A percentile compares a stretch with the other conserved stretches of the same genome.
Evolutionary conservation across 1,140 invertebrate species (phyloP).

Genomic region (Phymorhynchus buccinoides): DNA sequence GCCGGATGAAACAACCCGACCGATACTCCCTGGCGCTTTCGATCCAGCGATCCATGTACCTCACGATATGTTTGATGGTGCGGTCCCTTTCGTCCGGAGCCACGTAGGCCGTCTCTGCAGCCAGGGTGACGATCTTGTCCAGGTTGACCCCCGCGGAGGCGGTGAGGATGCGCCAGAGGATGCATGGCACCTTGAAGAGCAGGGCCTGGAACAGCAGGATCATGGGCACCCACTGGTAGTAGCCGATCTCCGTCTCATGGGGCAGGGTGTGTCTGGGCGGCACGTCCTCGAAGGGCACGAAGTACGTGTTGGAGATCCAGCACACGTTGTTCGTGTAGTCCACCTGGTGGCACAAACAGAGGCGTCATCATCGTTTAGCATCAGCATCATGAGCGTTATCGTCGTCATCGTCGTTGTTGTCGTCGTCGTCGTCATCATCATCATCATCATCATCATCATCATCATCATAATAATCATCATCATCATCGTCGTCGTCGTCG

Average conservation of each 20-base stretch:
- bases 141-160: conserved; percentile 74
- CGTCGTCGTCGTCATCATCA: too few species aligned
- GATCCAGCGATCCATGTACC: conserved; percentile 72
- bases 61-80: conserved; percentile 72
- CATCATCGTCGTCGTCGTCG: too few species aligned
- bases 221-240: conserved; percentile 77
- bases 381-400: too few species aligned
- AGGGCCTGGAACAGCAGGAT: conserved; percentile 75
- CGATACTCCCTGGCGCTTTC: conserved; percentile 70
- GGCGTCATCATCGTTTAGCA: too few species aligned
- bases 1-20: conserved; percentile 67
- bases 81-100: conserved; percentile 71
- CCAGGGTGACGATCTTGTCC: conserved; percentile 70
- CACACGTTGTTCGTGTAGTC: conserved; percentile 73
- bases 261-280: conserved; percentile 56
- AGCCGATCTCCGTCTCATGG: conserved; percentile 72
- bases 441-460: too few species aligned
- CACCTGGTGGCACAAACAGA: conserved; percentile 50
- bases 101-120: conserved; percentile 71
- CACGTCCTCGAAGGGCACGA: conserved; percentile 64
- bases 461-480: too few species aligned
- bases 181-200: conserved; percentile 74
- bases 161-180: conserved; percentile 76
- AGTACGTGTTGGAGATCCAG: conserved; percentile 73
- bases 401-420: too few species aligned